phyloP scores from a whole-genome alignment of 2,113 vertebrate species.

The Hippopotamus amphibius region DNA sequence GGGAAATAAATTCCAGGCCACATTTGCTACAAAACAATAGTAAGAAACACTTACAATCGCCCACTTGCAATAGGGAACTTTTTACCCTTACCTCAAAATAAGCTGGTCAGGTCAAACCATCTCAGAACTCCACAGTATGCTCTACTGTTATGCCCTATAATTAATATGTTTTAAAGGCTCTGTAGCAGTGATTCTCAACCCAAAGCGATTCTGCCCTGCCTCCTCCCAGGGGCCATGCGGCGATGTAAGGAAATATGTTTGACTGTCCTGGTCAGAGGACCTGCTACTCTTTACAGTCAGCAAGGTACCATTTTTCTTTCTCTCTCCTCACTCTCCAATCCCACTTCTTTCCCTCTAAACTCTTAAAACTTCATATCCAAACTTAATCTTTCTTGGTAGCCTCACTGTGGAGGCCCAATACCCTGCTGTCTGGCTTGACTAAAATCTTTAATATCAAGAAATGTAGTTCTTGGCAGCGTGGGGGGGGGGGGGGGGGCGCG shows the following conservation, averaged over 20 bases:
- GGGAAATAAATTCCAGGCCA: background rate
- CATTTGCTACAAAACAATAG: background rate
- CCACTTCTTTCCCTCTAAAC: background rate
- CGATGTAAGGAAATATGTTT: background rate
- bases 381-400: background rate
- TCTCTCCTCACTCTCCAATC: background rate
- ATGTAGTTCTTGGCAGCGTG: background rate
- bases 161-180: background rate
- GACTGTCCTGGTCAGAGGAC: background rate
- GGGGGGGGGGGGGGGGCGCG: too few species aligned
- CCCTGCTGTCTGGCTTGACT: background rate
- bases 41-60: background rate
- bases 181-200: background rate
- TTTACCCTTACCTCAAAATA: background rate
- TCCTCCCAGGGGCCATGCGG: background rate
- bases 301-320: background rate
- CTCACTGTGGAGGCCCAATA: background rate
- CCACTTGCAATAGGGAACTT: background rate
- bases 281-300: background rate
- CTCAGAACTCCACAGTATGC: background rate
- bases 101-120: background rate
- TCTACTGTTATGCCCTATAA: background rate
- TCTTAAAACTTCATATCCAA: conserved; percentile 31
- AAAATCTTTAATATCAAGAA: conserved; percentile 49
- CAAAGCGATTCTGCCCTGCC: background rate